Evolutionary conservation across 2,797 vertebrate species (phyloP).

Genomic region (Ctenosaura bakeri): DNA sequence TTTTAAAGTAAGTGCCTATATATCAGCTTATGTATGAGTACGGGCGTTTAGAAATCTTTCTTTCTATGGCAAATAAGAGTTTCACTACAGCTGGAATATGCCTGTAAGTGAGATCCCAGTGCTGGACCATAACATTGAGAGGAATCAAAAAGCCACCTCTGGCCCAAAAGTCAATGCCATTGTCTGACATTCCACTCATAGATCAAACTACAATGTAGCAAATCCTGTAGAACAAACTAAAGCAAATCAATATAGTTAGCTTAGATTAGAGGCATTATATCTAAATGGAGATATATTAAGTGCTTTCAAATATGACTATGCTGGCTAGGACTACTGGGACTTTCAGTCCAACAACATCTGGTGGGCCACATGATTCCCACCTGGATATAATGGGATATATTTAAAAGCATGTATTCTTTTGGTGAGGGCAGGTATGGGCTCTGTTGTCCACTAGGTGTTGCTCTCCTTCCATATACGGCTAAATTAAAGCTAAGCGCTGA

Average conservation of each 20-base stretch:
- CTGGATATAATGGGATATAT: too few species aligned
- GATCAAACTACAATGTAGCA: neutral
- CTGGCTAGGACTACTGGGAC: too few species aligned
- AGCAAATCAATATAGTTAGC: neutral
- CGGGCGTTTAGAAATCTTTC: neutral
- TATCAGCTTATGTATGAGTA: neutral
- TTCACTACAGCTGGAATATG: neutral
- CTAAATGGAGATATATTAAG: neutral
- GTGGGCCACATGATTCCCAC: too few species aligned
- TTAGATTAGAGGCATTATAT: neutral
- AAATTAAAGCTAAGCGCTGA: neutral
- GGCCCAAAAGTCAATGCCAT: neutral
- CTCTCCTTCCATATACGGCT: neutral
- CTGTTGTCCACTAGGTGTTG: constrained; percentile 17
- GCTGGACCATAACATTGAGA: neutral
- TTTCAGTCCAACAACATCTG: too few species aligned
- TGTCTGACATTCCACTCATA: neutral
- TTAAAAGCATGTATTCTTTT: neutral
- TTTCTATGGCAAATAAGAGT: neutral
- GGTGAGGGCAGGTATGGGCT: neutral
- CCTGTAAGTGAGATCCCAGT: too few species aligned
- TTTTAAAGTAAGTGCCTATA: neutral
- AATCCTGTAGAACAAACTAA: neutral
- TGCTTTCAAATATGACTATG: neutral
- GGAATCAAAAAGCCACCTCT: neutral